Percentiles rank a stretch among this genome's conserved stretches.
Evolutionary conservation across 2,888 invertebrate genomes (phyloP).

Genomic region (Erynnis tages): DNA sequence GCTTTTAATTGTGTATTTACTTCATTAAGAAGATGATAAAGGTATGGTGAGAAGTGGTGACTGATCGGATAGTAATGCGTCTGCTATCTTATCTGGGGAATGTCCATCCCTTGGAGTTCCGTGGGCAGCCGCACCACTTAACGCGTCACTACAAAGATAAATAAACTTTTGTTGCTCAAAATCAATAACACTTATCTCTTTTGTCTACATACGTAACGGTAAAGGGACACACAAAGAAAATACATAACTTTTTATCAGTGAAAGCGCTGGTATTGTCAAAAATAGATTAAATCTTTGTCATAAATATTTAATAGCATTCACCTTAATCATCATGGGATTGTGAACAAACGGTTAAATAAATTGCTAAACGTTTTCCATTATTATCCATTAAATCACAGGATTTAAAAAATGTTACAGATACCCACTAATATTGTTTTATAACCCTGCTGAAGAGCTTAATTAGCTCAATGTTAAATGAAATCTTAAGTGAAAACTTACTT

Average conservation of each 20-base stretch:
- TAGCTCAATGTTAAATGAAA: no score
- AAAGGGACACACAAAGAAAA: conserved; percentile 39
- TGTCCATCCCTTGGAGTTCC: conserved; percentile 62
- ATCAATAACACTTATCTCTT: conserved; percentile 64
- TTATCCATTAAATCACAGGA: no score
- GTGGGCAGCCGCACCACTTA: conserved; percentile 63
- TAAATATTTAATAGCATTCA: no score
- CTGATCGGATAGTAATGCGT: conserved; percentile 66
- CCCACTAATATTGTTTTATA: no score
- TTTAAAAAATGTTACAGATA: no score
- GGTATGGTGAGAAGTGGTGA: conserved; percentile 49
- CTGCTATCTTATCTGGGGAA: conserved; percentile 72
- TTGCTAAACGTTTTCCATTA: no score
- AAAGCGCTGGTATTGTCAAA: background rate
- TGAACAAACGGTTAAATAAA: no score
- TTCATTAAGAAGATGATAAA: background rate
- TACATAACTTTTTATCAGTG: background rate
- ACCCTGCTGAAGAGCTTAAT: no score
- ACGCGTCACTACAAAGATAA: conserved; percentile 61
- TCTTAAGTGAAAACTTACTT: no score
- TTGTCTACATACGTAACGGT: conserved; percentile 62
- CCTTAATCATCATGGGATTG: no score
- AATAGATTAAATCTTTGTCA: background rate
- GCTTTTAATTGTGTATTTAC: background rate
- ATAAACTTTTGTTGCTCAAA: conserved; percentile 40